Evolutionary conservation across 2,888 invertebrate species (phyloP).

Genomic region (Protonemura montana): DNA sequence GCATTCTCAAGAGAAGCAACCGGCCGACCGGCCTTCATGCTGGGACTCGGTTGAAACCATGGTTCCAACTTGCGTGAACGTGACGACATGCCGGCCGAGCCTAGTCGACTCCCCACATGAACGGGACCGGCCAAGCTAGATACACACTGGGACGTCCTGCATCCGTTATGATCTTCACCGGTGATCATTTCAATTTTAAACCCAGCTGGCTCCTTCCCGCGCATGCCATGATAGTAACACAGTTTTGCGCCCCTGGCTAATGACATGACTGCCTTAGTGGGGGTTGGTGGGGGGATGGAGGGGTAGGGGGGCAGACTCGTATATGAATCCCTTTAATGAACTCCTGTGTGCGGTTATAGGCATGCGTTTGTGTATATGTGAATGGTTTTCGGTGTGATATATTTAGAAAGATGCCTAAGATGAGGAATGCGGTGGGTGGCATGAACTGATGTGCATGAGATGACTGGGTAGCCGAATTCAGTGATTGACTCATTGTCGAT

Average conservation of each 20-base stretch:
- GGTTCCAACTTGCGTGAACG: background rate
- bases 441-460: background rate
- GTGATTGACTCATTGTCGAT: slow-evolving; percentile 30
- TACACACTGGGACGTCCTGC: too few species aligned
- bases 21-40: background rate
- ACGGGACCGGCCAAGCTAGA: too few species aligned
- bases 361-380: slow-evolving; percentile 3
- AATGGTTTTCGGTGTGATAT: slow-evolving; percentile 3
- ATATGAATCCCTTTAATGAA: background rate
- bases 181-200: too few species aligned
- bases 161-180: too few species aligned
- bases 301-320: too few species aligned
- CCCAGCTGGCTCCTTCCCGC: background rate
- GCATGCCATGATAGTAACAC: background rate
- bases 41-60: too few species aligned
- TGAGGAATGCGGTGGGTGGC: slow-evolving; percentile 30
- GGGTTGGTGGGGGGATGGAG: background rate
- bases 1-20: background rate
- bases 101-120: too few species aligned
- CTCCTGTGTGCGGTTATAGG: background rate
- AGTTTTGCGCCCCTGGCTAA: background rate
- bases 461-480: slow-evolving; percentile 15
- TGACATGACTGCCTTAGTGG: background rate
- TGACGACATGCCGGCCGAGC: background rate
- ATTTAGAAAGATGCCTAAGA: slow-evolving; percentile 35